Base-by-base conservation (phyloP, 2,888 invertebrate genomes). In the Acronicta psi region DNA sequence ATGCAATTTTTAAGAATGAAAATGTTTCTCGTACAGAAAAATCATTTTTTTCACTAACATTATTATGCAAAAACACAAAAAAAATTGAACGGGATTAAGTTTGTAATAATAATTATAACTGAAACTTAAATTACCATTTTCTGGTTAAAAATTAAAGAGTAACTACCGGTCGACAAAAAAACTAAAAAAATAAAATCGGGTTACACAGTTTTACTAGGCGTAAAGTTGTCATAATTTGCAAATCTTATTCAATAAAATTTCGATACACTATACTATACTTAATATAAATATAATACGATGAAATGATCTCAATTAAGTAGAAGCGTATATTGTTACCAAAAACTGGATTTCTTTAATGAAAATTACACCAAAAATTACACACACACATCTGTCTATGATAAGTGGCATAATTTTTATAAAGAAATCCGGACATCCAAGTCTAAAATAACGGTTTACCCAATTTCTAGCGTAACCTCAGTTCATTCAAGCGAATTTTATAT, bases 1-100 rank as follows among this genome's bases (percentile, higher is more conserved):
- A 93, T 93, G 93, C 93, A 93, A 93, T 91, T 93, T 69, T 91
- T 86, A 87, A 92, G 92, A 92, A 92, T 92, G 90, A 91, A 69
- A 75, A 91, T 78, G 72, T 79, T 79, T 74, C 70, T 80, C 80
- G 85, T 77, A 74, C 77, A 85, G 82, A 84, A 89, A 72, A 88
- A 87, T 83, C 85, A 86, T 87, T 84, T 86, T 78, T 79, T 85
- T 83, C 80, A 85, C 84, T 87, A 87, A 89, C 83, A 85, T 92
- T 76, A 93, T 93, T 93, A 93, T 93, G 93, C 93, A 87, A 90
- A 84, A 86, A 87, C 79, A 88, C 84, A 85, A 77, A 81, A 82
- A 83, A 79, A 62, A 57, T 50, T 56, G 41, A 72, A 61, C 50
- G 62, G 68, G 50, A 77, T 77, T 77, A 80, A 79, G 69, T 69